phyloP scores from a whole-genome alignment of 2,113 vertebrate species.

The Proterorhinus semilunaris region DNA sequence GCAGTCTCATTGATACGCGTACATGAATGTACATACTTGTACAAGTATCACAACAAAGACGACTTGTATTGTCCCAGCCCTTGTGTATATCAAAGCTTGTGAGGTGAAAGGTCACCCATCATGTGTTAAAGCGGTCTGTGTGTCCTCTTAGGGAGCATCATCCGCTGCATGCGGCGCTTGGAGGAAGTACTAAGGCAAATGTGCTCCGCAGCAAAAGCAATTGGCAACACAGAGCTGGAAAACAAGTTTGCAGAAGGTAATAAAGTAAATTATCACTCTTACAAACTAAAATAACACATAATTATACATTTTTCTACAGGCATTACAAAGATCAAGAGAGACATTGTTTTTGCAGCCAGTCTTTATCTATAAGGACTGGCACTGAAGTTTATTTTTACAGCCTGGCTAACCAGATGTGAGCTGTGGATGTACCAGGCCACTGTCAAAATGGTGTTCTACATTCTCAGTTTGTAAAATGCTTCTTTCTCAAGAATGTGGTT shows the following conservation, averaged over 20 bases:
- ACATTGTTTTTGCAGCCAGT: conserved; percentile 97
- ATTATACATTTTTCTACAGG: conserved; percentile 65
- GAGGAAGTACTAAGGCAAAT: conserved; percentile 95
- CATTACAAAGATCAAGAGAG: conserved; percentile 98
- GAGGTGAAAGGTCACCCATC: not conserved
- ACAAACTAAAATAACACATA: not conserved
- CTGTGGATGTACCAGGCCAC: too few species aligned
- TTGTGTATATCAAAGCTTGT: too few species aligned
- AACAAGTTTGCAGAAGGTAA: conserved; percentile 96
- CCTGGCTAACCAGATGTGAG: too few species aligned
- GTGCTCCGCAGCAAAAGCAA: conserved; percentile 98
- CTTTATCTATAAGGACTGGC: conserved; percentile 83
- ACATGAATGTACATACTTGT: too few species aligned
- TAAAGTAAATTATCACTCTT: conserved; percentile 12
- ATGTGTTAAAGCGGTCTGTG: not conserved
- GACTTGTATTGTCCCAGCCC: too few species aligned
- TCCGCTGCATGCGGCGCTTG: conserved; percentile 94
- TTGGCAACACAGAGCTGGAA: conserved; percentile 97
- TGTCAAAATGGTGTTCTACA: too few species aligned
- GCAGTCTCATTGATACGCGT: too few species aligned
- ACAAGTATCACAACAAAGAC: too few species aligned
- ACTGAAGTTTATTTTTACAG: too few species aligned
- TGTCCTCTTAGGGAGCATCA: conserved; percentile 86
- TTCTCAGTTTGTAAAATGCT: not conserved
- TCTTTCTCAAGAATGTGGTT: not conserved